Base-by-base conservation (phyloP, 2,888 invertebrate genomes). In the Xestia sexstrigata region DNA sequence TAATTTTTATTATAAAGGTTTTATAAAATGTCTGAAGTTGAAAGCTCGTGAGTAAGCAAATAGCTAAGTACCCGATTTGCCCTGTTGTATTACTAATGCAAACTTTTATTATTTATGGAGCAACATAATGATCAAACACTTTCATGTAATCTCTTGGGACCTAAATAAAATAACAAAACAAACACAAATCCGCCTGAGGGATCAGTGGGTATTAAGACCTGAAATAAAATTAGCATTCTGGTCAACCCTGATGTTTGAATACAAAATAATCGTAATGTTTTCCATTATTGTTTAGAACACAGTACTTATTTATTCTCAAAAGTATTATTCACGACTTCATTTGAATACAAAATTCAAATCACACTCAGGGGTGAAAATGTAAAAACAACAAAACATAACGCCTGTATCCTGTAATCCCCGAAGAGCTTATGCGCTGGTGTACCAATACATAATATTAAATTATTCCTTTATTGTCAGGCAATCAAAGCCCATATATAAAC, bases 191-290 rank as follows among this genome's bases (percentile, higher is more conserved):
- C 20, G 4, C 30, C 30, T 55, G 55, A 74, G 74, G 73, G 74
- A 55, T 73, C n/a, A 45, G 74, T 26, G 35, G 26, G 35, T 74
- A 45, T 74, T 74, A 45, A 35, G n/a, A 35, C 45, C 23, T 26
- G n/a, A 30, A 74, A 60, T 55, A 74, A 47, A 58, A 74, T 74
- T 74, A 74, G 5, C 15, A 26, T 58, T 74, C 9, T 58, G 35
- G 39, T 60, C n/a, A 58, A 74, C 23, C 35, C 17, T 47, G 17
- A 35, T 58, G 8, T 75, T 74, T 17, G 17, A 39, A 45, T 39
- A 74, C 6, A 35, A 74, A 60, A 47, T 47, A 26, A 7, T 58
- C 15, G 0, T 8, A 30, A 42, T 8, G 4, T 55, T 73, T n/a
- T 30, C 2, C 23, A 52, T 20, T 30, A 42, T 20, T 42, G 26